Evolutionary conservation across 2,113 vertebrate genomes (phyloP), one percentile per base, ranked within the genome.

Genomic region (Lamprologus lemairii): DNA sequence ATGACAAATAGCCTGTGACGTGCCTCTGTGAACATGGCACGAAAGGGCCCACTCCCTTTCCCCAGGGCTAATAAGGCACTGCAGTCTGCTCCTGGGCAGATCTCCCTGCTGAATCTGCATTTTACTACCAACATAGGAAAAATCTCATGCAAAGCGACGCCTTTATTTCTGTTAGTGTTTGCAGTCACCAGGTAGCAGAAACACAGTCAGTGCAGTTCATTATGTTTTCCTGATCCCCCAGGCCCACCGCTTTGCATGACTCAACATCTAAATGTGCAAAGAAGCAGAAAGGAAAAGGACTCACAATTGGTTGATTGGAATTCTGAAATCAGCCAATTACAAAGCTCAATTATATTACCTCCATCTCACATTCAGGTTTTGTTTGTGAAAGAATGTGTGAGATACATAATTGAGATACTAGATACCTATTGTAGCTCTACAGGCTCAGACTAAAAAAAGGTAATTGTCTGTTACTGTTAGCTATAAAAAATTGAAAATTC

Each of bases 1-100:
- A 86, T 96, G 96, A 96, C 94, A 96, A 94, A 96, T 96, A 88
- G 93, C 83, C 93, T 95, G 91, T 95, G 95, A 96, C 95, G 26
- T 95, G 94, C 75, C 94, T 95, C 87, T 86, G 89, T 88, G 94
- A 94, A 92, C 92, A 89, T 92, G 92, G 94, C 95, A 96, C 95
- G 95, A 53, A 96, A 96, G 90, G 92, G 89, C 92, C 92, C 91
- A 73, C 88, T 90, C 90, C 91, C 82, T 80, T 82, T 92, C 89
- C 90, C 80, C 55, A 63, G 86, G 89, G 87, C 90, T 60, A 91
- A 88, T 58, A 47, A 71, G 81, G 86, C 86, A 65, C 84, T 7
- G 40, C 19, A 63, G 33, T 75, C 83, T 80, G 58, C 40, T 31
- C 53, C 53, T 31, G 57, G 79, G 80, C 21, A 35, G 78, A 86